These are phyloP conservation scores for Eupithecia abbreviata DNA, from an alignment of 2,888 invertebrate genomes.

Conservation along the genomic window DNA sequence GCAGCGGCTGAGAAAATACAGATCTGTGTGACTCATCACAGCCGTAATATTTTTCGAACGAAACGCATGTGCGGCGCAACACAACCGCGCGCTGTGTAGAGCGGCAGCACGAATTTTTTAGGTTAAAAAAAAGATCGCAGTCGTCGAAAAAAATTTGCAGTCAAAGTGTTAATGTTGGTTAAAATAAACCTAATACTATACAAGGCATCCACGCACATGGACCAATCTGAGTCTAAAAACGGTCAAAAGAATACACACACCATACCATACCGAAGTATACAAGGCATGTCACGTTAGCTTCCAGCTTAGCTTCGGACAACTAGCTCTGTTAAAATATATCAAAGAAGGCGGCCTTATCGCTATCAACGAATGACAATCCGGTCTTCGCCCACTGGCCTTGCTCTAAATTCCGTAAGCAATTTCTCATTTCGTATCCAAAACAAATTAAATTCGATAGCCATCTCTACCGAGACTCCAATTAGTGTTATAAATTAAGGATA, in stretches of 20 bases:
- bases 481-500: slow-evolving; percentile 30
- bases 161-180: neutral
- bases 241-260: no score
- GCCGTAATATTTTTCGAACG: no score
- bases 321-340: neutral
- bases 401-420: neutral
- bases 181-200: neutral
- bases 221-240: no score
- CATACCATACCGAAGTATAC: neutral
- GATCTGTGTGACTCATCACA: no score
- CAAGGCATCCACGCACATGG: no score
- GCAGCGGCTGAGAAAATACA: no score
- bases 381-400: neutral
- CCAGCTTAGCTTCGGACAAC: neutral
- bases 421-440: slow-evolving; percentile 12
- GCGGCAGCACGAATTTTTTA: no score
- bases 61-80: no score
- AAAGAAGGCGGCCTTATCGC: neutral
- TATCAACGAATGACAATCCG: neutral
- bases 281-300: neutral
- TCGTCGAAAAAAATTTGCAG: no score
- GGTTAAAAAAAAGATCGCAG: no score
- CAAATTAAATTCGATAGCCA: slow-evolving; percentile 10
- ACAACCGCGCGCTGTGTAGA: no score
- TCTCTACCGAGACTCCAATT: slow-evolving; percentile 21